Evolutionary conservation across 2,113 vertebrate species (phyloP), one percentile per base, ranked within the genome.

Genomic region (Dasyprocta punctata): DNA sequence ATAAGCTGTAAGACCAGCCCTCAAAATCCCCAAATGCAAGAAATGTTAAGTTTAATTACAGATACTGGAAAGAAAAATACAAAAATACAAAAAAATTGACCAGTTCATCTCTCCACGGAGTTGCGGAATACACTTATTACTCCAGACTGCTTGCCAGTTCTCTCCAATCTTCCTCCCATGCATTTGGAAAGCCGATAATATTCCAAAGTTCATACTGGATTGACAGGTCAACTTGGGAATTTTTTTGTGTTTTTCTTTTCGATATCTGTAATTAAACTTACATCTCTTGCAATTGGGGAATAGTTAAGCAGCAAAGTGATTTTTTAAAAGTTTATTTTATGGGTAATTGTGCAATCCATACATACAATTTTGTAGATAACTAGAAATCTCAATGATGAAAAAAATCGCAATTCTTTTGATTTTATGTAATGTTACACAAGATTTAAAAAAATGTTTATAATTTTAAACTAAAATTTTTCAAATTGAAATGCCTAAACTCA

Each of bases 171-270:
- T 69, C 44, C n/a, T 77, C n/a, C 85, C 26, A 5, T n/a, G 80
- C 2, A 19, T 17, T 33, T 86, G 78, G 77, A 54, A 95, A 47
- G 16, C 17, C 83, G 54, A 44, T 86, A 11, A 61, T 60, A 60
- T n/a, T 88, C 0, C 75, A 94, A 92, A 54, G 60, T 81, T 85
- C 49, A 49, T 28, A 30, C 24, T 49, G n/a, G 54, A 38, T 24
- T 77, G 63, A 33, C 69, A 82, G 44, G 11, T 67, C 33, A 94
- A 7, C 33, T 85, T 2, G 52, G 36, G 10, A 44, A 77, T 20
- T n/a, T 96, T 54, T 4, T 52, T 56, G 16, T 96, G 92, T 89
- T 77, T 77, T 77, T 89, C 56, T 93, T 95, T 84, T 36, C 77
- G 61, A 52, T 54, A 8, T 92, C 38, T 56, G 8, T 65, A 24